Evolutionary conservation across 2,888 invertebrate species (phyloP).

Genomic region (Tachina lurida): DNA sequence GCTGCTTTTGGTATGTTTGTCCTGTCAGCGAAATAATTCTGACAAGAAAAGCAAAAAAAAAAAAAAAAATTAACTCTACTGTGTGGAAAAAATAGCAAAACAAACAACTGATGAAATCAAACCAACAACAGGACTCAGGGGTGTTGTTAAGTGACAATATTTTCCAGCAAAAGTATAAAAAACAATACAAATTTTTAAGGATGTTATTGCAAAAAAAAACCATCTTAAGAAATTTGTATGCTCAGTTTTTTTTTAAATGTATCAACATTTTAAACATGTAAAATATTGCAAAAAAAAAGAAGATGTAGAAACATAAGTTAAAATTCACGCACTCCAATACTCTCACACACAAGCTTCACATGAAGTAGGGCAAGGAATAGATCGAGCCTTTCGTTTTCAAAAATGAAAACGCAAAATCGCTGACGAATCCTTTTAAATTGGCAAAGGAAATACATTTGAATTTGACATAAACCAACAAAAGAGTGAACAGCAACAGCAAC

Average conservation of each 20-base stretch:
- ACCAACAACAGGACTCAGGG: conserved; percentile 77
- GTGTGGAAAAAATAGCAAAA: conserved; percentile 40
- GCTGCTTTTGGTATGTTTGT: conserved; percentile 58
- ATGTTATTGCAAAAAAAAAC: conserved; percentile 49
- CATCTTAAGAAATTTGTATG: conserved; percentile 46
- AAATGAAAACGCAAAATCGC: conserved; percentile 57
- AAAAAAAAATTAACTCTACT: conserved; percentile 42
- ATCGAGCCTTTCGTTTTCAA: not conserved
- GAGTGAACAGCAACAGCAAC: conserved; percentile 20
- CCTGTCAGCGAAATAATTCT: conserved; percentile 78
- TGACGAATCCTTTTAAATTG: conserved; percentile 75
- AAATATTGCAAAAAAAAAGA: conserved; percentile 63
- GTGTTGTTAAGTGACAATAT: conserved; percentile 78
- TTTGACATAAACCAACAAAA: conserved; percentile 45
- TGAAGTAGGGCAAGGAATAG: not conserved
- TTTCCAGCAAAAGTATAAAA: conserved; percentile 50
- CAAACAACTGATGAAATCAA: conserved; percentile 58
- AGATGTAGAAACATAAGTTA: conserved; percentile 24
- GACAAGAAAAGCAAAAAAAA: conserved; percentile 41
- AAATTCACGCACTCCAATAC: conserved; percentile 1
- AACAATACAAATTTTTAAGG: conserved; percentile 43
- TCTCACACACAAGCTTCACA: not conserved
- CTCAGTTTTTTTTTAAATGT: conserved; percentile 8
- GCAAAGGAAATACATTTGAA: conserved; percentile 69
- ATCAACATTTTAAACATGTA: conserved; percentile 73